These are phyloP conservation scores for Bovichtus diacanthus DNA, from an alignment of 2,797 vertebrate genomes.

Conservation along the genomic window DNA sequence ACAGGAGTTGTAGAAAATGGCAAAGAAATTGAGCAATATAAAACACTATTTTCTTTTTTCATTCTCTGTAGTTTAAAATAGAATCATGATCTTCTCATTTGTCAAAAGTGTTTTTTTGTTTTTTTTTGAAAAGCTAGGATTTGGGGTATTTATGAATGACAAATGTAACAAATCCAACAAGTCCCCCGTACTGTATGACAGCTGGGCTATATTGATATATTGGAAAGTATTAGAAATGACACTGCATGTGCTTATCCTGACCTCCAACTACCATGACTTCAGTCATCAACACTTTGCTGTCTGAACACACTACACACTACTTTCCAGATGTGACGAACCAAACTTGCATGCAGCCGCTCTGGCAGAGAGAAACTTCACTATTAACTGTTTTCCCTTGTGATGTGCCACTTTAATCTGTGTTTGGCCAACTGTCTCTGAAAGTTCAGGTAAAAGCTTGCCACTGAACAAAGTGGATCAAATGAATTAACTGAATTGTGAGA, in stretches of 20 bases:
- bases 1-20: constrained; percentile 13
- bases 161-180: background rate
- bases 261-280: constrained; percentile 18
- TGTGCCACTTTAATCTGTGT: constrained; percentile 55
- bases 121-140: background rate
- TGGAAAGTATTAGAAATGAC: constrained; percentile 15
- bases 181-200: background rate
- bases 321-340: constrained; percentile 59
- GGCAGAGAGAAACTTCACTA: constrained; percentile 52
- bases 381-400: constrained; percentile 48
- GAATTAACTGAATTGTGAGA: constrained; percentile 34
- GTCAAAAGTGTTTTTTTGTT: background rate
- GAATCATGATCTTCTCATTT: background rate
- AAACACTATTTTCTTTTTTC: background rate
- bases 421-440: constrained; percentile 48
- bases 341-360: constrained; percentile 61
- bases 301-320: constrained; percentile 60
- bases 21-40: constrained; percentile 19
- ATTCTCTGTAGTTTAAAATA: background rate
- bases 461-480: constrained; percentile 46
- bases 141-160: constrained; percentile 1
- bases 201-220: background rate
- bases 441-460: constrained; percentile 40
- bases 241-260: constrained; percentile 23
- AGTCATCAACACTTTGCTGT: constrained; percentile 37